Evolutionary conservation across 1,140 invertebrate species (phyloP).

Genomic region (Heliconius hewitsoni): DNA sequence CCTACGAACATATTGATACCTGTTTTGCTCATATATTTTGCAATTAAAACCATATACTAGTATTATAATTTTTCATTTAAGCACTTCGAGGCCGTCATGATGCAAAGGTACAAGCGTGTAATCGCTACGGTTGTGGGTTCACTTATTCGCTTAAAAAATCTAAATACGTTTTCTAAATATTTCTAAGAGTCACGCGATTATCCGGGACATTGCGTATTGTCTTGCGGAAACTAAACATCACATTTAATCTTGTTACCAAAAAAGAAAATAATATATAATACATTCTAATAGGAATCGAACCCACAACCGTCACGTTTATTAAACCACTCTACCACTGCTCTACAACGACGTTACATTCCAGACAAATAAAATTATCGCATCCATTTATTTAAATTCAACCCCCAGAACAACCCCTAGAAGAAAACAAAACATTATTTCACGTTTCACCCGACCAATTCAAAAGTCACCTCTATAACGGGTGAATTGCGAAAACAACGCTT

Average conservation of each 20-base stretch:
- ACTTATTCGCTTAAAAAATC: too few species aligned
- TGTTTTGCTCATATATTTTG: neutral
- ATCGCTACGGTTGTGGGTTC: too few species aligned
- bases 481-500: constrained; percentile 42
- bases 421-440: constrained; percentile 33
- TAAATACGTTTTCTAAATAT: too few species aligned
- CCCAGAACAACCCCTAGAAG: constrained; percentile 6
- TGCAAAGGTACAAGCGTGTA: too few species aligned
- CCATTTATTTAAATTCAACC: neutral
- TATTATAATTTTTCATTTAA: neutral
- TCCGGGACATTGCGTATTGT: too few species aligned
- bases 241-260: too few species aligned
- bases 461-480: constrained; percentile 34
- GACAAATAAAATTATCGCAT: neutral
- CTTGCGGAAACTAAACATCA: too few species aligned
- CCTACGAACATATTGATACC: constrained; percentile 39
- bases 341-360: neutral
- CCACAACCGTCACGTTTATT: too few species aligned
- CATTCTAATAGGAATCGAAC: too few species aligned
- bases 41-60: neutral
- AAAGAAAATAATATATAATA: too few species aligned
- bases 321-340: neutral
- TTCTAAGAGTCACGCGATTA: too few species aligned
- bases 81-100: neutral
- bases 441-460: constrained; percentile 20